phyloP scores from a whole-genome alignment of 2,888 invertebrate species.

The Sceliomorpha sp. region DNA sequence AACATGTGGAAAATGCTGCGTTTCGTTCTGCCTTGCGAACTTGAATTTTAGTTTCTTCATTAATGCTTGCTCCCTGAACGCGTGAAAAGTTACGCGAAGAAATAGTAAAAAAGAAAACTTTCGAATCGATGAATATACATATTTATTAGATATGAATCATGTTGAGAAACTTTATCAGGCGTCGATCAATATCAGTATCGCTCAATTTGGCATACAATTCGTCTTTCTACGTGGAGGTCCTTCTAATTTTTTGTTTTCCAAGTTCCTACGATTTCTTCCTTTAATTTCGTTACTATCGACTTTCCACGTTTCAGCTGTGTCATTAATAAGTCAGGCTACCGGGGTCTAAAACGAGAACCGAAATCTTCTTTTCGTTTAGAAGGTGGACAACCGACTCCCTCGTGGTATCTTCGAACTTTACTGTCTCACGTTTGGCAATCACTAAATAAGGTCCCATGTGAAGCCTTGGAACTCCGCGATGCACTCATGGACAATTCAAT shows the following conservation, averaged over 20 bases:
- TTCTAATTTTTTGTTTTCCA: too few species aligned
- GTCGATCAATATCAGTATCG: not conserved
- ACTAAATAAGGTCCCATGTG: constrained; percentile 38
- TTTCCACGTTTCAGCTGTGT: too few species aligned
- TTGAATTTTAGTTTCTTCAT: not conserved
- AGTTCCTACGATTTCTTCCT: too few species aligned
- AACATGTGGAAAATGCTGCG: not conserved
- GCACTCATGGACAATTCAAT: constrained; percentile 72
- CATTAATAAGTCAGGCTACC: constrained; percentile 12
- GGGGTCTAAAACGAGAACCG: constrained; percentile 12
- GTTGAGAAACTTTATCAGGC: not conserved
- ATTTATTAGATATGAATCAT: constrained; percentile 15
- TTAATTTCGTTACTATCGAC: too few species aligned
- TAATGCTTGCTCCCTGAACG: too few species aligned
- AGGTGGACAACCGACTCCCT: constrained; percentile 20
- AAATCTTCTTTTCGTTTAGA: constrained; percentile 25
- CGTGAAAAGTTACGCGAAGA: too few species aligned
- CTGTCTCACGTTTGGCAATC: constrained; percentile 43
- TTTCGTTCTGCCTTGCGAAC: not conserved
- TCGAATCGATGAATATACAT: constrained; percentile 4
- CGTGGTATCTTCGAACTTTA: constrained; percentile 37
- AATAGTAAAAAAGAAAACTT: not conserved
- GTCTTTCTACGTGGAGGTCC: too few species aligned
- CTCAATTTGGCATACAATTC: not conserved
- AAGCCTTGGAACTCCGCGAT: constrained; percentile 61